Evolutionary conservation across 2,888 invertebrate species (phyloP).

Genomic region (Gortyna flavago): DNA sequence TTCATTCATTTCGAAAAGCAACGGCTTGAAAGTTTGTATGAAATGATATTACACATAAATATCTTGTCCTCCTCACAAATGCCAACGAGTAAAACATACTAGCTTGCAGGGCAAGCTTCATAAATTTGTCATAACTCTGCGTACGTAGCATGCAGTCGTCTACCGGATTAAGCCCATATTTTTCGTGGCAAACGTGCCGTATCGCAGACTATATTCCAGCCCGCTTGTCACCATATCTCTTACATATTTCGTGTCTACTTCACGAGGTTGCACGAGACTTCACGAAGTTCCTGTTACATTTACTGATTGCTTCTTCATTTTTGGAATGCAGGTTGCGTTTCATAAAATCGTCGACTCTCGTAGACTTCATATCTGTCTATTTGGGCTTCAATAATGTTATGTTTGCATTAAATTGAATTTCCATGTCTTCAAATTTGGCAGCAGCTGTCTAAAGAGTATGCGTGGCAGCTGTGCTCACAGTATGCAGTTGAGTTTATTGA

Average conservation of each 20-base stretch:
- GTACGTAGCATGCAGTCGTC: slow-evolving; percentile 49
- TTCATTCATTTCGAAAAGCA: too few species aligned
- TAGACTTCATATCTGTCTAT: slow-evolving; percentile 23
- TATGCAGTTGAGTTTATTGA: slow-evolving; percentile 45
- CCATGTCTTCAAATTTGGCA: slow-evolving; percentile 43
- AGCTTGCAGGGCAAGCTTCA: slow-evolving; percentile 45
- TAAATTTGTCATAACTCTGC: slow-evolving; percentile 49
- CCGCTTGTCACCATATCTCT: slow-evolving; percentile 39
- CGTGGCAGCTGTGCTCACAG: slow-evolving; percentile 42
- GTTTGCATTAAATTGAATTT: slow-evolving; percentile 45
- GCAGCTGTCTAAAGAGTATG: slow-evolving; percentile 41
- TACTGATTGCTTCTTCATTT: slow-evolving; percentile 29
- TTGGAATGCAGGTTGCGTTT: slow-evolving; percentile 25
- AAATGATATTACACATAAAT: slow-evolving; percentile 14
- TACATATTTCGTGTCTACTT: slow-evolving; percentile 41
- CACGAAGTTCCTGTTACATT: slow-evolving; percentile 20
- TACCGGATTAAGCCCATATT: slow-evolving; percentile 70
- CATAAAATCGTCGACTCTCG: slow-evolving; percentile 9
- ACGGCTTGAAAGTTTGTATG: too few species aligned
- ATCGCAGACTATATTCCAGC: slow-evolving; percentile 69
- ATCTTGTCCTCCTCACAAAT: slow-evolving; percentile 18
- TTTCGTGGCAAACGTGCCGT: slow-evolving; percentile 73
- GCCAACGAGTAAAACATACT: slow-evolving; percentile 22
- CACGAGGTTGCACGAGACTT: slow-evolving; percentile 14
- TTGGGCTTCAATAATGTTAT: slow-evolving; percentile 30